phyloP scores from a whole-genome alignment of 2,888 invertebrate genomes.

The Cremastobaeus sp. region DNA sequence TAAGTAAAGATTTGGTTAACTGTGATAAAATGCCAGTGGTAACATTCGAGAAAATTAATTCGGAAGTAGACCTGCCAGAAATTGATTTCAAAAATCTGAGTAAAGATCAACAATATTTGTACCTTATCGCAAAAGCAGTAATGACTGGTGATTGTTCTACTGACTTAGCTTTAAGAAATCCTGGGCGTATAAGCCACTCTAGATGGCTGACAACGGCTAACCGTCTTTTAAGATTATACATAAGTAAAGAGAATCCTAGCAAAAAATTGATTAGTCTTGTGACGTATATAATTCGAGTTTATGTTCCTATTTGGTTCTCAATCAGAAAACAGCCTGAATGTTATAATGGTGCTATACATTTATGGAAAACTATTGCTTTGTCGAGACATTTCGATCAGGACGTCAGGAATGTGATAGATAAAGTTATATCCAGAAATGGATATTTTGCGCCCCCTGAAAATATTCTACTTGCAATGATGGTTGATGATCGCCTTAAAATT shows the following conservation, averaged over 20 bases:
- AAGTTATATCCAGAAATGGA: not conserved
- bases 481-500: not conserved
- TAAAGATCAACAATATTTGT: not conserved
- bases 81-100: not conserved
- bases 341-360: not conserved
- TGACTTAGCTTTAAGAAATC: not conserved
- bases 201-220: constrained; percentile 15
- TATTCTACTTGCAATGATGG: not conserved
- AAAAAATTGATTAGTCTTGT: not conserved
- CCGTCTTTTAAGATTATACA: not conserved
- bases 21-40: not conserved
- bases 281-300: not conserved
- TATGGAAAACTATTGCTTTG: constrained; percentile 14
- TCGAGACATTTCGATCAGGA: not conserved
- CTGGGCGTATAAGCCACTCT: constrained; percentile 8
- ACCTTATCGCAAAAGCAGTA: not conserved
- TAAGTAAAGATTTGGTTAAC: not conserved
- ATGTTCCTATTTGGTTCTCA: constrained; percentile 22
- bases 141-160: not conserved
- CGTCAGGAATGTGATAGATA: not conserved
- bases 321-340: constrained; percentile 8
- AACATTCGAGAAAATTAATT: not conserved
- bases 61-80: not conserved
- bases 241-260: not conserved
- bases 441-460: not conserved